Evolutionary conservation across 1,140 invertebrate genomes (phyloP).

Genomic region (Sinella curviseta): DNA sequence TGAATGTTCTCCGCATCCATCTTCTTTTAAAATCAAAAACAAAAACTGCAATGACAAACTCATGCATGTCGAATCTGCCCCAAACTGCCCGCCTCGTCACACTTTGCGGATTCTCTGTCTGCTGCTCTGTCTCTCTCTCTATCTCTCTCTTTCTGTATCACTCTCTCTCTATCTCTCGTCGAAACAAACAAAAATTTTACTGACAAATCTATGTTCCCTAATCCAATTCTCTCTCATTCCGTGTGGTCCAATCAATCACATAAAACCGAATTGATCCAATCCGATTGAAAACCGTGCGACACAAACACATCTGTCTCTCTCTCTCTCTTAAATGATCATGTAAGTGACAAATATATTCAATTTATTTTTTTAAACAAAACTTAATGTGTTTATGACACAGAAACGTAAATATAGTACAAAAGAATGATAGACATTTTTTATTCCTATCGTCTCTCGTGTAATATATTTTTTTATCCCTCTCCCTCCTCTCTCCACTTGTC

Average conservation of each 20-base stretch:
- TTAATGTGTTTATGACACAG: slow-evolving; percentile 10
- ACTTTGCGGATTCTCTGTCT: slow-evolving; percentile 14
- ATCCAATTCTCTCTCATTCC: neutral
- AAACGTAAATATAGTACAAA: too few species aligned
- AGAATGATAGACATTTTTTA: too few species aligned
- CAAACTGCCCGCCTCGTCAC: slow-evolving; percentile 30
- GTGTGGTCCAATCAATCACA: slow-evolving; percentile 20
- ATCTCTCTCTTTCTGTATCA: neutral
- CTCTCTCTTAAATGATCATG: slow-evolving; percentile 11
- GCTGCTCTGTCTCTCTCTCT: slow-evolving; percentile 29
- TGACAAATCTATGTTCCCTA: slow-evolving; percentile 11
- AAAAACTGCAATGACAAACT: neutral
- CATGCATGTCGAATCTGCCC: slow-evolving; percentile 19
- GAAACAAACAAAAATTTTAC: slow-evolving; percentile 6
- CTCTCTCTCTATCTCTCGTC: slow-evolving; percentile 33
- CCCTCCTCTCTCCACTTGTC: neutral
- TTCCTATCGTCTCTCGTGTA: neutral
- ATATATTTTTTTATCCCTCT: slow-evolving; percentile 3
- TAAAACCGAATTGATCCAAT: slow-evolving; percentile 14
- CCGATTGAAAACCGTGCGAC: slow-evolving; percentile 17
- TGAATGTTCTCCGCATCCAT: slow-evolving; percentile 42
- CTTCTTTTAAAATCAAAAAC: slow-evolving; percentile 31
- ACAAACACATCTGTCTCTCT: slow-evolving; percentile 4
- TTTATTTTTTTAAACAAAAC: neutral
- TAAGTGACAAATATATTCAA: slow-evolving; percentile 9